These are phyloP conservation scores for Calameuta pallipes DNA, from an alignment of 2,888 invertebrate genomes.

Conservation along the genomic window DNA sequence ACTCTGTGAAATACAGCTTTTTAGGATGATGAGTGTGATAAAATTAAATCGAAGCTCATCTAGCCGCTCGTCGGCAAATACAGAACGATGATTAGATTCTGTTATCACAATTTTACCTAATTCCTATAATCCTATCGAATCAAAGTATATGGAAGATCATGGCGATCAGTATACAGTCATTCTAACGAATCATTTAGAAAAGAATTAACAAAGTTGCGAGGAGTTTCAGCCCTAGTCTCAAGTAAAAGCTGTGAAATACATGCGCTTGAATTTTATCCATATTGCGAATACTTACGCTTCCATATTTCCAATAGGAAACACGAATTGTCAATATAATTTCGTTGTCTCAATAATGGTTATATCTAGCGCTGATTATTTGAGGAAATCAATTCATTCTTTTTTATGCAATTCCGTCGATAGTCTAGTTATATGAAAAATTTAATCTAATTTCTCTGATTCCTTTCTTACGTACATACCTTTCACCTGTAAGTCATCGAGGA, in stretches of 20 bases:
- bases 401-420: neutral
- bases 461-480: neutral
- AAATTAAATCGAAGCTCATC: neutral
- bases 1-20: neutral
- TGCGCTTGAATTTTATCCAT: neutral
- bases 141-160: neutral
- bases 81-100: neutral
- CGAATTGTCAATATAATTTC: neutral
- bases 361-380: neutral
- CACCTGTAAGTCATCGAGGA: slow-evolving; percentile 15
- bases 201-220: neutral
- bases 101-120: neutral
- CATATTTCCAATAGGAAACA: neutral
- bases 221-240: neutral
- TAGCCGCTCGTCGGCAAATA: neutral
- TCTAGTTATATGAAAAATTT: neutral
- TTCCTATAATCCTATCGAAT: neutral
- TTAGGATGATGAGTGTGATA: neutral
- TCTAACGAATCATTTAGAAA: neutral
- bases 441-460: neutral
- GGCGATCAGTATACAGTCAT: neutral
- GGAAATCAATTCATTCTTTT: neutral
- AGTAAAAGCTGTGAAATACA: neutral
- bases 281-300: neutral
- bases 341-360: neutral